Evolutionary conservation across 1,140 invertebrate genomes (phyloP), one percentile per base, ranked within the genome.

Genomic region (Galleria mellonella): DNA sequence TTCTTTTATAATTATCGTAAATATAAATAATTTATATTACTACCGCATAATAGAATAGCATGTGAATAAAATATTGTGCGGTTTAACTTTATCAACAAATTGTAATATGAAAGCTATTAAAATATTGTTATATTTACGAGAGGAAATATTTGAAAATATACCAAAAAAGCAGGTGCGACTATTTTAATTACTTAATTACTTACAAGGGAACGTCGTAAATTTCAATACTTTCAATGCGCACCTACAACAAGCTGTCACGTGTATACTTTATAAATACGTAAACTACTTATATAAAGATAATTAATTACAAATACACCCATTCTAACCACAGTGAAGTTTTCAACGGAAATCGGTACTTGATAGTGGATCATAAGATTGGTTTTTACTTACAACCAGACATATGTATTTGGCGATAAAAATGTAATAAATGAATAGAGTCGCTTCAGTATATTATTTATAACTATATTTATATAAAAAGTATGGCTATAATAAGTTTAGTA

Each of bases 131-230:
- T 36, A 37, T 1, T 33, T 33, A 33, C 7, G 32, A 12, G 12
- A 33, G 1, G 11, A 33, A 6, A 33, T 12, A n/a, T 33, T 15
- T 12, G 17, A 41, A 42, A 43, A 32, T 11, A 13, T 12, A 15
- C 35, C 35, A 33, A 43, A 35, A 43, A 38, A 38, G 36, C 36
- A 40, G 36, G 31, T 47, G 43, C 37, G 32, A 28, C 27, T 28
- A 32, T 47, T 47, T 40, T 39, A 47, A 47, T 39, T 39, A 28
- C 30, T 32, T 23, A 31, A 38, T 47, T 32, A 40, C 10, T 33
- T 23, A 23, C 17, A 23, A 23, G 6, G 17, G 9, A 9, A 37
- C 14, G n/a, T 23, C 36, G n/a, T 33, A 15, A 32, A 32, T 39
- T 40, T 38, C 28, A 28, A 33, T 39, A 15, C 32, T 47, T 47